Evolutionary conservation across 2,797 vertebrate species (phyloP), one percentile per base, ranked within the genome.

Genomic region (Xerus rutilus): DNA sequence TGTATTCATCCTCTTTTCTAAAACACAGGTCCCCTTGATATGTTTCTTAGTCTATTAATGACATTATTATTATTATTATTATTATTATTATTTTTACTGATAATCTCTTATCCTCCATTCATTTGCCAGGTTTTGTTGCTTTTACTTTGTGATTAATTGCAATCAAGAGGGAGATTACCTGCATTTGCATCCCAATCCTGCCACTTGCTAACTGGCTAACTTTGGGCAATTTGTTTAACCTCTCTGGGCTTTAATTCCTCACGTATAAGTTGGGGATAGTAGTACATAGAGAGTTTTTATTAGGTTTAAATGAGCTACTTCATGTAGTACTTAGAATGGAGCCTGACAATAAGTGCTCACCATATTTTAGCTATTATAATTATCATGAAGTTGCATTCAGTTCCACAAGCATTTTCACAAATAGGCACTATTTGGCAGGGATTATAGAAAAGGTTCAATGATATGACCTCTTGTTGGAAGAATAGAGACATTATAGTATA

Each of bases 401-500:
- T 90, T 94, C 59, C 23, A 88, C 12, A 90, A 62, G 43, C 12
- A 74, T 59, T 92, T 94, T 93, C 85, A 39, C 67, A 96, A 93
- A 54, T 30, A 76, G 74, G 28, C n/a, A 65, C 35, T 93, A 3
- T 82, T 90, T 94, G 70, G n/a, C 70, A 91, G 47, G 49, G 21
- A 72, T 96, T 95, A 91, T 89, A 94, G 83, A 81, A 83, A 91
- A 76, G 77, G 96, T 45, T 94, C 59, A 92, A 85, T 90, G 65
- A 65, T 91, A 28, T n/a, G 88, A 32, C 69, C 73, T 10, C 43
- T 95, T 90, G 6, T 32, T 45, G n/a, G 49, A 87, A 73, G 45
- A 81, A 18, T 35, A 93, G 57, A 93, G 8, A 67, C 35, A 54
- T 65, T 77, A 32, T 10, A 65, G 10, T 82, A 65, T 93, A 82